phyloP scores from a whole-genome alignment of 23 tunicate genomes.

The Diplosoma virens region DNA sequence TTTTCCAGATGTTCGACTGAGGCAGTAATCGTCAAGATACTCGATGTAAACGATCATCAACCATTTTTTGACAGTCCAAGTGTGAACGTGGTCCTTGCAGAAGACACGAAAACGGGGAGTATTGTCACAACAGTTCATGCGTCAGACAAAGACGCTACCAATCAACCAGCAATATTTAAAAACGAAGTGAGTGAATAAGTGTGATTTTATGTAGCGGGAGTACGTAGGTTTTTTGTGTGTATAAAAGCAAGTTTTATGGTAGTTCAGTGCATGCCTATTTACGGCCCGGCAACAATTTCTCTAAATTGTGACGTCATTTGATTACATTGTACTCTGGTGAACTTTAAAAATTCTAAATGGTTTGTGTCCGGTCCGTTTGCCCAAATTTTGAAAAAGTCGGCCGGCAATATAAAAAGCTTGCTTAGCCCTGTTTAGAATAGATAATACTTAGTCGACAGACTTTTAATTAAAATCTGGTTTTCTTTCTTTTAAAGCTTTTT shows the following conservation, averaged over 20 bases:
- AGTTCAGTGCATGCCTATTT: no score
- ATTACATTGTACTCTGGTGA: no score
- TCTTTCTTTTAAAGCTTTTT: not conserved
- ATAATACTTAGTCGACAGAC: no score
- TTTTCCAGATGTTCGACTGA: not conserved
- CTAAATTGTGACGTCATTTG: no score
- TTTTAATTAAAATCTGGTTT: not conserved
- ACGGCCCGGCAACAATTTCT: no score
- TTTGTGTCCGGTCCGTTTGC: no score
- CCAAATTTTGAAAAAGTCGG: no score
- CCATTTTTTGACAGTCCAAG: conserved; percentile 28
- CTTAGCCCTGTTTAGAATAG: no score
- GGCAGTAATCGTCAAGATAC: not conserved
- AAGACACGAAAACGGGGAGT: conserved; percentile 38
- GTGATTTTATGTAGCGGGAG: not conserved
- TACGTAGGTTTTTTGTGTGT: not conserved
- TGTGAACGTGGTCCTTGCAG: conserved; percentile 20
- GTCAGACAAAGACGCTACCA: conserved; percentile 29
- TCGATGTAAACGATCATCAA: conserved; percentile 60
- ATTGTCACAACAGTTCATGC: conserved; percentile 40
- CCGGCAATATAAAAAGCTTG: no score
- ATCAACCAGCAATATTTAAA: not conserved
- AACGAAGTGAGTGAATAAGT: conserved; percentile 3
- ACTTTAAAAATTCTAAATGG: no score
- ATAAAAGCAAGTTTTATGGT: no score